phyloP scores from a whole-genome alignment of 2,797 vertebrate species.

The Sylvia borin region DNA sequence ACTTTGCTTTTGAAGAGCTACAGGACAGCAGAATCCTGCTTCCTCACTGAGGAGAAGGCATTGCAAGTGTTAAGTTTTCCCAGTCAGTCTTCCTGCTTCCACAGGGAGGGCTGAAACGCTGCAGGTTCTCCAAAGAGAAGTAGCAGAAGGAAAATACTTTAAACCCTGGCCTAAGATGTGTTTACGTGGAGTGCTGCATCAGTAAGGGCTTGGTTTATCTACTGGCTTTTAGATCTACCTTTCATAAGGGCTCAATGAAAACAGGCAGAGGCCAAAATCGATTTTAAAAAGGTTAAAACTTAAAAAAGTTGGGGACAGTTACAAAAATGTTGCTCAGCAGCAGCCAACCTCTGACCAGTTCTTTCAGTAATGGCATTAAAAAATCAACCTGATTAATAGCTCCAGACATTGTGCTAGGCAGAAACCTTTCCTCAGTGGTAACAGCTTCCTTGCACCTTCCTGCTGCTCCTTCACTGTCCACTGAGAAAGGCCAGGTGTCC shows the following conservation, averaged over 20 bases:
- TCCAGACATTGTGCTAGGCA: constrained; percentile 45
- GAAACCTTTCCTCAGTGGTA: constrained; percentile 44
- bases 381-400: constrained; percentile 62
- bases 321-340: constrained; percentile 59
- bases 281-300: constrained; percentile 65
- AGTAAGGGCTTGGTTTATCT: background rate
- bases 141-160: constrained; percentile 39
- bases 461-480: constrained; percentile 84
- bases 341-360: constrained; percentile 60
- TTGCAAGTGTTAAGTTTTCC: background rate
- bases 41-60: constrained; percentile 30
- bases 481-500: constrained; percentile 98
- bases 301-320: constrained; percentile 48
- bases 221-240: constrained; percentile 13
- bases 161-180: background rate
- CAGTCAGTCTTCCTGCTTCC: constrained; percentile 30
- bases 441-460: constrained; percentile 20
- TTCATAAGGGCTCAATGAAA: constrained; percentile 36
- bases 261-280: constrained; percentile 33
- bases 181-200: background rate
- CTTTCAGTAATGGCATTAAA: constrained; percentile 53
- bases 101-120: background rate
- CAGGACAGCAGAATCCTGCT: constrained; percentile 32
- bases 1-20: background rate
- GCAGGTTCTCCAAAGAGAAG: constrained; percentile 24